Evolutionary conservation across 2,113 vertebrate genomes (phyloP).

Genomic region (Cebidichthys violaceus): DNA sequence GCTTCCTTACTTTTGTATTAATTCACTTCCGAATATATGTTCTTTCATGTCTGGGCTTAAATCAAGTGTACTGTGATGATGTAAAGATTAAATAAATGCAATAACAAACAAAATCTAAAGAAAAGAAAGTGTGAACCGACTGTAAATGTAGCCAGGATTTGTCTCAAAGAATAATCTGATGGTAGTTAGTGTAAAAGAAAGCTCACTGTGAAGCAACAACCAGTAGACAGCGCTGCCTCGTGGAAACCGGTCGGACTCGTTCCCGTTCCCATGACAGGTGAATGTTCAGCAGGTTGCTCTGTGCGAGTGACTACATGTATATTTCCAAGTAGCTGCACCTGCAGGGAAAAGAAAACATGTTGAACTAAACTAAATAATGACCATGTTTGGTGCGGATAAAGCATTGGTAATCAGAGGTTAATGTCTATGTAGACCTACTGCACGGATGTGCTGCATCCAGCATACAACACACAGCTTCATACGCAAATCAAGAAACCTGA

Average conservation of each 20-base stretch:
- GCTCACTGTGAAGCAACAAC: not conserved
- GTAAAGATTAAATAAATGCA: not conserved
- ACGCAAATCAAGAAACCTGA: not conserved
- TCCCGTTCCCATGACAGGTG: slow-evolving; percentile 59
- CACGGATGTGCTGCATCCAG: not conserved
- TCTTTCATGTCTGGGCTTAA: not conserved
- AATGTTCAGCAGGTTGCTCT: slow-evolving; percentile 21
- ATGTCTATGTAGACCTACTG: not conserved
- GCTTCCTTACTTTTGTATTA: not conserved
- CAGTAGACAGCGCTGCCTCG: not conserved
- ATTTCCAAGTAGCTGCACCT: slow-evolving; percentile 15
- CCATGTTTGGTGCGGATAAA: not conserved
- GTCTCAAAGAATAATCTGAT: not conserved
- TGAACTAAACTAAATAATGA: not conserved
- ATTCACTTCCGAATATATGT: not conserved
- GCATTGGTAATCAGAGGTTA: not conserved
- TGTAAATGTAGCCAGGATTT: not conserved
- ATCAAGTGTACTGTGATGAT: not conserved
- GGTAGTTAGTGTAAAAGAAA: not conserved
- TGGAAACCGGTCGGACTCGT: slow-evolving; percentile 60
- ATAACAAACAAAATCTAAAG: not conserved
- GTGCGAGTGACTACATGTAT: slow-evolving; percentile 44
- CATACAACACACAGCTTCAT: not conserved
- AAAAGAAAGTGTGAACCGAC: not conserved
- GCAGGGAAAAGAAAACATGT: not conserved